Evolutionary conservation across 2,888 invertebrate genomes (phyloP), one percentile per base, ranked within the genome.

Genomic region (Stenoptilia bipunctidactyla): DNA sequence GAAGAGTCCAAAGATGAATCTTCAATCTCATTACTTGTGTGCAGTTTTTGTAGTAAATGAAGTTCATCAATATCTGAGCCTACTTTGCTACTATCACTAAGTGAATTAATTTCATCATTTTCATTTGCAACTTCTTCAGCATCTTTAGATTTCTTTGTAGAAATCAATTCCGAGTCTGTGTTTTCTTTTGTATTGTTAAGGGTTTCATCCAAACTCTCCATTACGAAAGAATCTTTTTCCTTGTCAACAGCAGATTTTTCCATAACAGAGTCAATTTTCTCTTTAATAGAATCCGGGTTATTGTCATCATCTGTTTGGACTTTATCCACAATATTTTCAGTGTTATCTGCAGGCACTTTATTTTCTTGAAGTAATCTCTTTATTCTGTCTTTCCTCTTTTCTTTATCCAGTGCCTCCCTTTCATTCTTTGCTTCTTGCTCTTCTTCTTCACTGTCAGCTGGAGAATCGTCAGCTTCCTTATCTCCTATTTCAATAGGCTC

Each of bases 401-500:
- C 59, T 49, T 63, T 73, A 41, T 63, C 61, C 47, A 73, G 54
- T 1, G 63, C 55, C 35, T 46, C 49, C 38, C 40, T 56, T 8
- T 65, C 61, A 38, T 68, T 67, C 36, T 52, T 49, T 1, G 49
- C 42, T 36, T 62, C 66, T 9, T 75, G 74, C n/a, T 80, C 77
- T 9, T 75, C 74, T n/a, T 80, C 77, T 39, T 79, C 83, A 47
- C 73, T 77, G 41, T 79, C 80, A 1, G 61, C 55, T 3, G 79
- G 74, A 6, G 83, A 80, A 45, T 80, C 76, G 13, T 83, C 77
- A 0, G 77, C 80, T 49, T 83, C 83, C 44, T 77, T 79, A 40
- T 83, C 83, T 4, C 68, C 74, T 36, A 83, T 77, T 55, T 80
- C 82, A 42, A 53, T 70, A 39, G 63, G 72, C 56, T 75, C 76